Percentiles rank a stretch among this genome's conserved stretches.
Conservation (phyloP, 2,888 invertebrate genomes). For the Dendrolimus houi region DNA sequence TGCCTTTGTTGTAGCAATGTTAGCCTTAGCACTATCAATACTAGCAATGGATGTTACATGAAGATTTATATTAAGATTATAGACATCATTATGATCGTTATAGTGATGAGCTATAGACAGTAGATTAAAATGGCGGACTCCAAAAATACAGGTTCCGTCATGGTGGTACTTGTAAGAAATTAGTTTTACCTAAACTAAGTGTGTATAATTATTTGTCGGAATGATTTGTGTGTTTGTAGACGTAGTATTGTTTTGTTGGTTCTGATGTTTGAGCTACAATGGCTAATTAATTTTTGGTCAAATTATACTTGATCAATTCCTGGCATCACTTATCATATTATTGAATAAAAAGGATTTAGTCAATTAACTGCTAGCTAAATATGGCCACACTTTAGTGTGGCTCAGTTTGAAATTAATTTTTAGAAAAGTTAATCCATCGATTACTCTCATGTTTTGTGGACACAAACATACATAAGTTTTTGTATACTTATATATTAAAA, state of each 20-base stretch:
- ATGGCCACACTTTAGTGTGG: too few species aligned
- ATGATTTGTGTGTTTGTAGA: not conserved
- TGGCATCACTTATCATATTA: too few species aligned
- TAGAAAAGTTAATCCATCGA: too few species aligned
- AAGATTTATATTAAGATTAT: not conserved
- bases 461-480: too few species aligned
- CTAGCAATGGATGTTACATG: conserved; percentile 19
- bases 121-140: conserved; percentile 64
- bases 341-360: too few species aligned
- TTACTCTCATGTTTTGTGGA: too few species aligned
- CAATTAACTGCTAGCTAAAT: too few species aligned
- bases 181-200: conserved; percentile 1
- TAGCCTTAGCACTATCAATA: not conserved
- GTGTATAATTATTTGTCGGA: not conserved
- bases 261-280: not conserved
- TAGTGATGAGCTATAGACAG: conserved; percentile 54
- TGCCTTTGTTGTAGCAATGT: conserved; percentile 6
- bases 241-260: not conserved
- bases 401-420: too few species aligned
- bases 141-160: conserved; percentile 64
- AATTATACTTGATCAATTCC: too few species aligned
- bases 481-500: too few species aligned
- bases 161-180: conserved; percentile 41
- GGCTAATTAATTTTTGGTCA: not conserved
- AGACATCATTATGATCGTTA: conserved; percentile 24